Evolutionary conservation across 2,888 invertebrate genomes (phyloP), one percentile per base, ranked within the genome.

Genomic region (Tridacna gigas): DNA sequence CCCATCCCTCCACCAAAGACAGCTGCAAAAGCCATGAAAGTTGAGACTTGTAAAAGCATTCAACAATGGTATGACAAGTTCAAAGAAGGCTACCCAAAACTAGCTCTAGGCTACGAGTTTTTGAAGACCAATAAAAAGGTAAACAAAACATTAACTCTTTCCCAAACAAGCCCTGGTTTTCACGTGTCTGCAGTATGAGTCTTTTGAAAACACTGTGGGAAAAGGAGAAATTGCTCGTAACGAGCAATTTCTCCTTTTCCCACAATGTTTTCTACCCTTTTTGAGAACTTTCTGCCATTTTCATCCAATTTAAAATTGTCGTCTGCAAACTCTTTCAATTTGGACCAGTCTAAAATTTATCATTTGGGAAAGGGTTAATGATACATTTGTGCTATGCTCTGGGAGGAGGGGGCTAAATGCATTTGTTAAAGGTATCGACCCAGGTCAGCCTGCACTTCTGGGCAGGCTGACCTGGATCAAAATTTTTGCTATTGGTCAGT

Each of bases 1-100:
- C 95, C 95, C 22, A 92, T 96, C n/a, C 96, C 96, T 2, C 95
- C 95, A 60, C 96, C 96, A 4, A 92, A 94, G 79, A 82, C 92
- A 77, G 95, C 94, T 20, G 96, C 96, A 2, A 92, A 94, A 67
- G 93, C 91, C 45, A 92, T 96, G 78, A 95, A 95, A 90, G 89
- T 92, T 18, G 91, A 94, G 66, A 93, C 95, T n/a, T 91, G 95
- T 20, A 94, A 94, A 89, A 93, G 94, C 15, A 93, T 96, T 45
- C 95, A 95, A 74, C 92, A 94, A 61, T 96, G 96, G 96, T 91
- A 95, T 81, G 92, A 94, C 5, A 94, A 94, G 71, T 96, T 93
- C 93, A 95, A 95, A 18, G 86, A 91, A 11, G 94, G 93, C 15
- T 96, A 96, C 91, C 95, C 94, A 84, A 94, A 95, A 89, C 92